Evolutionary conservation across 2,113 vertebrate species (phyloP).

Genomic region (Siniperca knerii): DNA sequence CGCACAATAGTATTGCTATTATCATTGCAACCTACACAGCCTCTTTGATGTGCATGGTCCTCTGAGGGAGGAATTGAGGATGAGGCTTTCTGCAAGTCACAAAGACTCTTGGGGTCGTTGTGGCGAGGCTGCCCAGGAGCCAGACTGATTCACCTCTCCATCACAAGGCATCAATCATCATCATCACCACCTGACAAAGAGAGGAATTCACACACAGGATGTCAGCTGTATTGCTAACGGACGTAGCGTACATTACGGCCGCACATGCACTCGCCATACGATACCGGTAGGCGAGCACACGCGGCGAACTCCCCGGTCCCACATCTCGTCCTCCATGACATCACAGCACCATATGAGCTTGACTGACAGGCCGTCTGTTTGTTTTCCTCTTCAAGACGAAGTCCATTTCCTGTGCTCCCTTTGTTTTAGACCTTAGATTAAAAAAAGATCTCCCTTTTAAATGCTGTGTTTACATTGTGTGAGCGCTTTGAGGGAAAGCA

Average conservation of each 20-base stretch:
- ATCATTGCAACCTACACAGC: slow-evolving; percentile 59
- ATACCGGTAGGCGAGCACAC: neutral
- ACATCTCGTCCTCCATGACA: slow-evolving; percentile 56
- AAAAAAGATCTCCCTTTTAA: slow-evolving; percentile 76
- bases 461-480: slow-evolving; percentile 80
- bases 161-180: slow-evolving; percentile 63
- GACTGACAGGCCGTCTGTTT: slow-evolving; percentile 80
- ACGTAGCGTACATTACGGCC: slow-evolving; percentile 23
- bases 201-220: slow-evolving; percentile 63
- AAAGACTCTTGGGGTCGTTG: slow-evolving; percentile 45
- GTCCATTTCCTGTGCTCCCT: slow-evolving; percentile 83
- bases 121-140: slow-evolving; percentile 30
- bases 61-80: slow-evolving; percentile 57
- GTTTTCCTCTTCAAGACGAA: slow-evolving; percentile 76
- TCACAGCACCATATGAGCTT: slow-evolving; percentile 63
- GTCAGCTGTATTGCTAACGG: slow-evolving; percentile 52
- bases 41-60: slow-evolving; percentile 79
- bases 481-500: slow-evolving; percentile 82
- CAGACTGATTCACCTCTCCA: slow-evolving; percentile 47
- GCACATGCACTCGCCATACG: slow-evolving; percentile 56
- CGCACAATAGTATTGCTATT: slow-evolving; percentile 64
- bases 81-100: slow-evolving; percentile 61
- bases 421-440: slow-evolving; percentile 78
- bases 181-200: slow-evolving; percentile 52
- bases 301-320: slow-evolving; percentile 2